phyloP scores from a whole-genome alignment of 1,140 invertebrate species.

The Drosophila ambigua region DNA sequence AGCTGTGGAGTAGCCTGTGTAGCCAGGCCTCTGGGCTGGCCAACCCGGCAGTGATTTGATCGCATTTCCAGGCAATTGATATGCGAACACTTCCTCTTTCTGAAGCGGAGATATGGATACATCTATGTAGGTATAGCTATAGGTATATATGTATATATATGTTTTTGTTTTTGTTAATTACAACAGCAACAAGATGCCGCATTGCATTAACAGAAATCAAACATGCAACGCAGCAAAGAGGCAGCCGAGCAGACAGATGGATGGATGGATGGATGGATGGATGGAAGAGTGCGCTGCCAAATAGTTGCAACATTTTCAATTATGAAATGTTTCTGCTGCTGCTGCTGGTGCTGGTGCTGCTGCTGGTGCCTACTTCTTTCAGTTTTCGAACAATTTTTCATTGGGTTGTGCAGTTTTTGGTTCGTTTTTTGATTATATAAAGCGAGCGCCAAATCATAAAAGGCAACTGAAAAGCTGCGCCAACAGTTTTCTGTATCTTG shows the following conservation, averaged over 20 bases:
- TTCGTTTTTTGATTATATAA: constrained; percentile 50
- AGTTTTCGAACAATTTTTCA: constrained; percentile 33
- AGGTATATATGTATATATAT: neutral
- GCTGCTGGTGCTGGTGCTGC: neutral
- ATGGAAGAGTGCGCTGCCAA: constrained; percentile 54
- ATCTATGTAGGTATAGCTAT: neutral
- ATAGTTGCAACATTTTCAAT: constrained; percentile 79
- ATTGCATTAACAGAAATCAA: constrained; percentile 73
- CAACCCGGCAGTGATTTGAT: constrained; percentile 44
- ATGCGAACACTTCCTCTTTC: constrained; percentile 45
- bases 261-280: constrained; percentile 37
- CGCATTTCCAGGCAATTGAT: constrained; percentile 48
- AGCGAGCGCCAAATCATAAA: constrained; percentile 62
- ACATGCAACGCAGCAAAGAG: constrained; percentile 63
- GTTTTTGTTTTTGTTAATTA: constrained; percentile 29
- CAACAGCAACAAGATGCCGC: constrained; percentile 61
- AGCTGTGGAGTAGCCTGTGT: no score
- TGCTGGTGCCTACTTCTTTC: no score
- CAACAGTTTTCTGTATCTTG: constrained; percentile 41
- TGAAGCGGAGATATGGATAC: constrained; percentile 11
- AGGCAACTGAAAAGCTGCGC: constrained; percentile 26
- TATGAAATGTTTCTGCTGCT: constrained; percentile 65
- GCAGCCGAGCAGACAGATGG: constrained; percentile 39
- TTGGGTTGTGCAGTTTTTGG: constrained; percentile 34
- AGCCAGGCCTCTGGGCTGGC: neutral